Evolutionary conservation across 2,888 invertebrate species (phyloP).

Genomic region (Elmis aenea): DNA sequence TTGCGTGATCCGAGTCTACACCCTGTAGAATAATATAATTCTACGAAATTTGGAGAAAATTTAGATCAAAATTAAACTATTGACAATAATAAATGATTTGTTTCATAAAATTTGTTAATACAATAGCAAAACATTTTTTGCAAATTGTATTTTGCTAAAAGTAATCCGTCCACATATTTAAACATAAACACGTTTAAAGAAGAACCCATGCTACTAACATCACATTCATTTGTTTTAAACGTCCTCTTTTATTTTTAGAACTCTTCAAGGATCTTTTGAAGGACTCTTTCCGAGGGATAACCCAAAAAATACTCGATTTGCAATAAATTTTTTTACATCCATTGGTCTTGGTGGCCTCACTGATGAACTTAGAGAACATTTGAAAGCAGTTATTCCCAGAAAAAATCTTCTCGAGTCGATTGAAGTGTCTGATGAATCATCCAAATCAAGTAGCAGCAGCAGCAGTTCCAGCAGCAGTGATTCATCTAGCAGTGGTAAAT

Average conservation of each 20-base stretch:
- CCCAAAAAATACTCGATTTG: constrained; percentile 93
- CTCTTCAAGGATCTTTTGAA: constrained; percentile 77
- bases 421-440: constrained; percentile 32
- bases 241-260: constrained; percentile 63
- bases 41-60: too few species aligned
- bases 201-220: not conserved
- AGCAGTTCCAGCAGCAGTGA: constrained; percentile 16
- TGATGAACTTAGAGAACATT: constrained; percentile 83
- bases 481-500: too few species aligned
- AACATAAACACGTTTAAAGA: too few species aligned
- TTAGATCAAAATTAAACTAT: too few species aligned
- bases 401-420: constrained; percentile 41
- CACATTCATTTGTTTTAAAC: constrained; percentile 1
- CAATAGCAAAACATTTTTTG: not conserved
- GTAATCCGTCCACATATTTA: too few species aligned
- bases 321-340: constrained; percentile 96
- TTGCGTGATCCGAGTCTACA: too few species aligned
- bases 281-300: constrained; percentile 94
- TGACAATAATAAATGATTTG: too few species aligned
- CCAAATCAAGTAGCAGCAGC: constrained; percentile 29
- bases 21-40: too few species aligned
- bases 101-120: too few species aligned
- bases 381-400: constrained; percentile 76
- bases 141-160: constrained; percentile 1
- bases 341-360: constrained; percentile 96